phyloP scores from a whole-genome alignment of 1,140 invertebrate genomes.

The Neodiprion fabricii region DNA sequence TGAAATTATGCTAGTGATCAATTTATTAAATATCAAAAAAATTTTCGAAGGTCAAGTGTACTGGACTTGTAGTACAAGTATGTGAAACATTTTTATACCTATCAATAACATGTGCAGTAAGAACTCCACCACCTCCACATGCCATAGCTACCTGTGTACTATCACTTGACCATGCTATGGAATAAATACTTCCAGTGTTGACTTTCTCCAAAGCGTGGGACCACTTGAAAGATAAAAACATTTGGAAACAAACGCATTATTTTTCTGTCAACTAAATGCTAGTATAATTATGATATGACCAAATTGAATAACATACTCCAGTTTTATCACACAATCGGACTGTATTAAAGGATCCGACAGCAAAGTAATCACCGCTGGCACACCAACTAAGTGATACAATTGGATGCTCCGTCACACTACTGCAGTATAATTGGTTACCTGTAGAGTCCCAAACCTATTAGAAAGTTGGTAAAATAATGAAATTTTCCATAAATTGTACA shows the following conservation, averaged over 20 bases:
- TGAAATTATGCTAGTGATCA: constrained; percentile 11
- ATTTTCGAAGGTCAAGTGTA: neutral
- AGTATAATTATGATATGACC: constrained; percentile 7
- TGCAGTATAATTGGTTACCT: constrained; percentile 86
- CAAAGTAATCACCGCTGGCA: constrained; percentile 88
- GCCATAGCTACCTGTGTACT: constrained; percentile 94
- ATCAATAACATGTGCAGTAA: constrained; percentile 92
- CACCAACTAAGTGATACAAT: constrained; percentile 92
- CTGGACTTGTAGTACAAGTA: constrained; percentile 8
- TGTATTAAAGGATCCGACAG: constrained; percentile 92
- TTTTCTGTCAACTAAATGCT: neutral
- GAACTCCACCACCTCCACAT: constrained; percentile 87
- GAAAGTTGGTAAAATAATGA: constrained; percentile 20
- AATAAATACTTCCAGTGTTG: constrained; percentile 84
- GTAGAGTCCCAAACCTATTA: constrained; percentile 87
- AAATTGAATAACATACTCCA: constrained; percentile 73
- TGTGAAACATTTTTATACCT: constrained; percentile 63
- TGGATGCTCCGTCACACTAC: constrained; percentile 84
- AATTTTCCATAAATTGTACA: constrained; percentile 10
- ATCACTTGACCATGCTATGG: constrained; percentile 92
- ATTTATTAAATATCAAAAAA: constrained; percentile 27
- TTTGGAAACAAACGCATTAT: constrained; percentile 16
- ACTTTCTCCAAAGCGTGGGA: constrained; percentile 90
- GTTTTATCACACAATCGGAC: constrained; percentile 91
- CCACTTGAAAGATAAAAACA: constrained; percentile 74